Conservation (phyloP, 2,797 vertebrate species). For the Argyrosomus regius region DNA sequence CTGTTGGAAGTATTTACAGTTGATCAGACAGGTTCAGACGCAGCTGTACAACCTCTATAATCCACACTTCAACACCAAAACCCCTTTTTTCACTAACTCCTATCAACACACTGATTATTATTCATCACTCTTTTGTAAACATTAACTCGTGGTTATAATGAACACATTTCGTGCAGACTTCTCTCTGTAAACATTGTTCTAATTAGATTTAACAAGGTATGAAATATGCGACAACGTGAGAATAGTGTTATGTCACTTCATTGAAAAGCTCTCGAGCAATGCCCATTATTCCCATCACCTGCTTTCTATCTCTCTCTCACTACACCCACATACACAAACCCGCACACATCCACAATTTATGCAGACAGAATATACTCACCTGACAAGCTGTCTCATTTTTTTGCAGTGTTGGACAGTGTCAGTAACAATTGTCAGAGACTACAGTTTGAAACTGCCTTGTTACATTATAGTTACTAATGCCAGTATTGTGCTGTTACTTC, state of each 20-base stretch:
- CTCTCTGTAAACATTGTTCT: conserved; percentile 26
- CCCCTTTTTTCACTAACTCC: conserved; percentile 7
- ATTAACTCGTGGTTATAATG: conserved; percentile 13
- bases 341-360: neutral
- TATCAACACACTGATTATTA: conserved; percentile 32
- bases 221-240: conserved; percentile 51
- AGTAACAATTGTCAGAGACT: neutral
- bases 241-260: conserved; percentile 33
- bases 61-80: neutral
- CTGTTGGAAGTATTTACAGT: neutral
- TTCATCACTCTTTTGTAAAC: conserved; percentile 46
- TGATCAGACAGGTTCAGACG: neutral
- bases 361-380: neutral
- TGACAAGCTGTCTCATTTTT: neutral
- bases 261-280: conserved; percentile 26
- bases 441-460: neutral
- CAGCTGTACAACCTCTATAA: conserved; percentile 1
- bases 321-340: neutral
- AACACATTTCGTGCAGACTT: conserved; percentile 30
- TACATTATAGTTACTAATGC: neutral
- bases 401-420: too few relatives aligned
- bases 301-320: conserved; percentile 3
- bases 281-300: conserved; percentile 19
- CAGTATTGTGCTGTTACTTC: neutral
- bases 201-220: conserved; percentile 56